Percentiles rank a stretch among this genome's conserved stretches.
phyloP scores from a whole-genome alignment of 2,113 vertebrate genomes.

The Cepphus grylle region DNA sequence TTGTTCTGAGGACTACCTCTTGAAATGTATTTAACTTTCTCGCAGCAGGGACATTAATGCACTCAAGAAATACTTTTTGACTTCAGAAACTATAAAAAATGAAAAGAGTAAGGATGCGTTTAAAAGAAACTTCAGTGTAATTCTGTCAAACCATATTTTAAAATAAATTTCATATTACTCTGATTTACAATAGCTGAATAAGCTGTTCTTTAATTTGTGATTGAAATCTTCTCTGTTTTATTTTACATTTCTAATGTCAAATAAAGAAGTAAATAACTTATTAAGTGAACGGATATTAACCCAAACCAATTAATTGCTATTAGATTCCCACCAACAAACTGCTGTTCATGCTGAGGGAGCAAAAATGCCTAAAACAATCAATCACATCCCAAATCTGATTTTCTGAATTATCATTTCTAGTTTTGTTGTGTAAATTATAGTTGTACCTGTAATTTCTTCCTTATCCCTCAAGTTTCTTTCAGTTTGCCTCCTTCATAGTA shows the following conservation, averaged over 20 bases:
- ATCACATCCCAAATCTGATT: background rate
- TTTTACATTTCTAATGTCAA: background rate
- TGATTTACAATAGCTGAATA: background rate
- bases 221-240: background rate
- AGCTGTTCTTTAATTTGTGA: background rate
- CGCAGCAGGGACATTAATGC: background rate
- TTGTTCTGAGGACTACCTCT: background rate
- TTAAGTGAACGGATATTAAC: background rate
- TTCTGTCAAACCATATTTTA: background rate
- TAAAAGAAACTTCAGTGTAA: background rate
- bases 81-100: background rate
- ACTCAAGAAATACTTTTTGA: background rate
- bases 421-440: background rate
- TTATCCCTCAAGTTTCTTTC: background rate
- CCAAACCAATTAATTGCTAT: background rate
- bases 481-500: background rate
- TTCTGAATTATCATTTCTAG: background rate
- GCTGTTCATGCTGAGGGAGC: background rate
- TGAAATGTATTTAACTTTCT: background rate
- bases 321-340: accelerated
- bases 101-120: background rate
- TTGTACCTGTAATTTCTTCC: background rate
- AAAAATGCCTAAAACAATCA: background rate
- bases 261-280: background rate
- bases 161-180: background rate